Base-by-base conservation (phyloP, 2,797 vertebrate genomes). In the Discoglossus pictus region DNA sequence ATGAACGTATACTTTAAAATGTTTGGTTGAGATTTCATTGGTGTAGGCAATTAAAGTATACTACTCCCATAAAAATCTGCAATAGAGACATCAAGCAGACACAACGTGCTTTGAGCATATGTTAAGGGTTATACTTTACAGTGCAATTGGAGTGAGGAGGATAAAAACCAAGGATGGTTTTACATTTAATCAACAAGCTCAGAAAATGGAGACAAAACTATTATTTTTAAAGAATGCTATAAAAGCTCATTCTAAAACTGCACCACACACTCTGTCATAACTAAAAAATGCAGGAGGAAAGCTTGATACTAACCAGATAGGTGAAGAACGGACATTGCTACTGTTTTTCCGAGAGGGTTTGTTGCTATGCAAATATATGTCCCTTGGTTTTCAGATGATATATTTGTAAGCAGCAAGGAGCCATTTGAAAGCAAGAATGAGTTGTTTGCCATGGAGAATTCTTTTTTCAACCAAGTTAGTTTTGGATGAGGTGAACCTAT, bases 401-500 rank as follows among this genome's bases (percentile, higher is more conserved):
- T 69, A 7, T 91, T 93, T 52, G 61, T 83, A 74, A 97, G 83
- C 79, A 90, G 82, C 52, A 97, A 75, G 46, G 91, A 91, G 17
- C 90, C 92, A 31, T 90, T 88, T 13, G 75, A 74, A 72, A 92
- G 78, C 9, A 80, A 68, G 53, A 79, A 64, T 35, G 81, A 62
- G 55, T 21, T 76, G 8, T 61, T 58, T 36, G 74, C 79, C 58
- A 86, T 61, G 13, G 66, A 10, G 17, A 76, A 74, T n/a, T 77
- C 84, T 66, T 81, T 88, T 74, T 84, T 92, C 76, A 79, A 75
- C 95, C 95, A 97, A 0, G 70, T 81, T 43, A 96, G 27, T 1
- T 75, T 80, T 43, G 93, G 93, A 48, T 67, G 83, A 18, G 95
- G 95, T 65, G 89, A 73, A 38, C 94, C 95, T 97, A 84, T 11